Evolutionary conservation across 2,888 invertebrate genomes (phyloP).

Genomic region (Rapana venosa): DNA sequence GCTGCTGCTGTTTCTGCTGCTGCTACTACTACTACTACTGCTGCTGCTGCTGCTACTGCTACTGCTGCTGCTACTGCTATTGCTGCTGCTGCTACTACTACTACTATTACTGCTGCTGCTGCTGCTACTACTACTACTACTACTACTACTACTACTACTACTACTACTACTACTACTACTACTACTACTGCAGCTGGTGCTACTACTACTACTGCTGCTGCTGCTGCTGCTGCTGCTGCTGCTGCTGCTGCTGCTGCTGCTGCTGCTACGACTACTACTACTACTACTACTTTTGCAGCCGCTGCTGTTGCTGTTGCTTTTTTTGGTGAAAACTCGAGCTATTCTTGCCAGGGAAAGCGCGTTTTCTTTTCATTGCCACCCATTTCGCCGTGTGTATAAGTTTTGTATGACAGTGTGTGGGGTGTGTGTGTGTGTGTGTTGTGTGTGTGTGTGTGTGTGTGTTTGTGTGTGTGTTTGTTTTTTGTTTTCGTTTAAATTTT

Average conservation of each 20-base stretch:
- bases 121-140: neutral
- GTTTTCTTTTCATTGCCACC: too few species aligned
- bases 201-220: slow-evolving; percentile 16
- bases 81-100: neutral
- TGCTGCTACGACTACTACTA: slow-evolving; percentile 23
- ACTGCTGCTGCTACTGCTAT: too few species aligned
- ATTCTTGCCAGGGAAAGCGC: too few species aligned
- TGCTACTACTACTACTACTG: neutral
- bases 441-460: too few species aligned
- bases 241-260: slow-evolving; percentile 22
- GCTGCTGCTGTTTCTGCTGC: neutral
- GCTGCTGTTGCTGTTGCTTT: neutral
- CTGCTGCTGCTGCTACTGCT: too few species aligned
- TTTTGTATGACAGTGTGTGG: too few species aligned
- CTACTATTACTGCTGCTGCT: neutral
- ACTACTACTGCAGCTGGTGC: neutral
- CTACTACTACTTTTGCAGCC: slow-evolving; percentile 5
- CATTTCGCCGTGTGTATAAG: too few species aligned
- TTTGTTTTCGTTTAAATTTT: too few species aligned
- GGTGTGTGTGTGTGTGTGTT: too few species aligned
- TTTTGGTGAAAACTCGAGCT: too few species aligned
- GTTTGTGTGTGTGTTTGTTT: too few species aligned
- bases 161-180: slow-evolving; percentile 8
- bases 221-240: slow-evolving; percentile 18
- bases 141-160: neutral